These are phyloP conservation scores for Sinella curviseta DNA, from an alignment of 1,140 invertebrate genomes.

Conservation along the genomic window DNA sequence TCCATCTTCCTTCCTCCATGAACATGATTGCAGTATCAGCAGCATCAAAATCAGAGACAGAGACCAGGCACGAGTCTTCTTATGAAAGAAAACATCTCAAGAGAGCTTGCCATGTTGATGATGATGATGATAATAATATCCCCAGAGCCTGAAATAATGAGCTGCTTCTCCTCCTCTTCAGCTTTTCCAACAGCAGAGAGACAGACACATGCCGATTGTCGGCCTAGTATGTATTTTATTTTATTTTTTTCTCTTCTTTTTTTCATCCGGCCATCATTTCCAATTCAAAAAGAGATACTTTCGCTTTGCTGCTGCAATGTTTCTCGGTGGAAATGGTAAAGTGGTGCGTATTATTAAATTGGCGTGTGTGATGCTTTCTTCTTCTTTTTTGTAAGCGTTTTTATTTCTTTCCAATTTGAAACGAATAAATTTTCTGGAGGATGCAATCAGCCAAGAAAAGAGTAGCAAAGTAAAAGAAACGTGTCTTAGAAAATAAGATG, in stretches of 20 bases:
- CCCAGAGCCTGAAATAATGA: slow-evolving; percentile 30
- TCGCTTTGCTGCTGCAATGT: background rate
- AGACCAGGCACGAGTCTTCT: background rate
- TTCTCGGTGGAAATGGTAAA: background rate
- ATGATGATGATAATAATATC: slow-evolving; percentile 19
- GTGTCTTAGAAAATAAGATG: too few relatives aligned
- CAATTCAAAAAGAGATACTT: background rate
- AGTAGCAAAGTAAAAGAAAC: too few relatives aligned
- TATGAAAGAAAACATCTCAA: background rate
- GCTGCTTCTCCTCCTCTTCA: background rate
- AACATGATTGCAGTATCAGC: background rate
- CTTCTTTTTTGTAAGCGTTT: background rate
- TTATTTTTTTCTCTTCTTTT: background rate
- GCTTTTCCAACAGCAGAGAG: background rate
- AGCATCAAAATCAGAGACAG: background rate
- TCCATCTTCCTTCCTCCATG: background rate
- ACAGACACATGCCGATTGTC: background rate
- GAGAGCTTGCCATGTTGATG: background rate
- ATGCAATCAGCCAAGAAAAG: background rate
- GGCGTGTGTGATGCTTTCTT: background rate
- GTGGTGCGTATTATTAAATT: background rate
- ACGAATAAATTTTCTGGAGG: background rate
- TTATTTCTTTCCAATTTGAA: slow-evolving; percentile 4
- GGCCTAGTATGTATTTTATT: background rate
- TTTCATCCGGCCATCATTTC: background rate